A percentile compares a stretch with the other conserved stretches of the same genome.
Evolutionary conservation across 2,113 vertebrate species (phyloP).

Genomic region (Pagrus major): DNA sequence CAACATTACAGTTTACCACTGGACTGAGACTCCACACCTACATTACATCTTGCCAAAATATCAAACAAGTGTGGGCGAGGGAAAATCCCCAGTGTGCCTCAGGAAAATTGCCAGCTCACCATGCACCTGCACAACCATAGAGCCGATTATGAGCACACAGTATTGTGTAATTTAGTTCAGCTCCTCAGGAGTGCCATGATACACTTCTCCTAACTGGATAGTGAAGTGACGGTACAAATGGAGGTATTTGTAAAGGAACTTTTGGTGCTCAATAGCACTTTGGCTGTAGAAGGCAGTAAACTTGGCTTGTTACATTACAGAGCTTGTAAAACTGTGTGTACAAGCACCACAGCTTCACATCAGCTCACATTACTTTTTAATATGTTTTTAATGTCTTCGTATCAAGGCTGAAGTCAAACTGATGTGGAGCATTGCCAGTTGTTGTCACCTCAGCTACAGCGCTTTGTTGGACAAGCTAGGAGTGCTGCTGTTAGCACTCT

Average conservation of each 20-base stretch:
- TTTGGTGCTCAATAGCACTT: neutral
- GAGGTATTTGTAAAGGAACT: neutral
- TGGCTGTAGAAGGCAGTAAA: neutral
- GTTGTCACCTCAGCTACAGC: neutral
- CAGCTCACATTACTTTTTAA: neutral
- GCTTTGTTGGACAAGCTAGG: neutral
- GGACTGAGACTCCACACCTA: neutral
- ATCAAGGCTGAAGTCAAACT: neutral
- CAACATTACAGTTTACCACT: neutral
- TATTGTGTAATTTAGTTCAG: neutral
- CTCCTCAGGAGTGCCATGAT: neutral
- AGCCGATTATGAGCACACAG: slow-evolving; percentile 14
- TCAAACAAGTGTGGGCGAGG: neutral
- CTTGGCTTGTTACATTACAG: neutral
- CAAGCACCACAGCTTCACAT: neutral
- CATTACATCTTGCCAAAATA: slow-evolving; percentile 3
- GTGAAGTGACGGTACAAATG: neutral
- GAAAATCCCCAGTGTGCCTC: neutral
- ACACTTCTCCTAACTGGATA: neutral
- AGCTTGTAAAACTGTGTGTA: neutral
- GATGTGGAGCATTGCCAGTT: neutral
- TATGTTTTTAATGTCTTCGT: neutral
- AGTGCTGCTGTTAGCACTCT: neutral
- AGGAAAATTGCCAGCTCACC: slow-evolving; percentile 3
- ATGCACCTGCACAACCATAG: neutral